Evolutionary conservation across 1,140 invertebrate species (phyloP).

Genomic region (Sogatella furcifera): DNA sequence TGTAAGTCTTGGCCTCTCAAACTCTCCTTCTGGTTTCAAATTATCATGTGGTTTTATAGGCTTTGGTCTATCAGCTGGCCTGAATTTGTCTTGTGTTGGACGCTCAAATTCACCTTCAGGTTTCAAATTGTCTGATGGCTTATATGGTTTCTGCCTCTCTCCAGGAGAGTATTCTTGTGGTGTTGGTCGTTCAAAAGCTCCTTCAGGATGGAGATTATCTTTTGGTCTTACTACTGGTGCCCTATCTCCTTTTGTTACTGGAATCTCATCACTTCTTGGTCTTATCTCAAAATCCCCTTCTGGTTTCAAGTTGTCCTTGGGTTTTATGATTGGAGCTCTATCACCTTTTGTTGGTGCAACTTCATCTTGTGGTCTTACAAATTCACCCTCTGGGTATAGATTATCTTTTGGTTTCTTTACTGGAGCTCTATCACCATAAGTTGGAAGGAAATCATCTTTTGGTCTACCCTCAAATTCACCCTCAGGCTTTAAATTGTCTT

Average conservation of each 20-base stretch:
- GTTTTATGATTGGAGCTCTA: constrained; percentile 32
- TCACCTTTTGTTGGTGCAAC: constrained; percentile 29
- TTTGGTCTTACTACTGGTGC: constrained; percentile 27
- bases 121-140: constrained; percentile 31
- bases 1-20: constrained; percentile 33
- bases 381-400: constrained; percentile 45
- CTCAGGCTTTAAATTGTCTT: constrained; percentile 34
- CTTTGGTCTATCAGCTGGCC: constrained; percentile 41
- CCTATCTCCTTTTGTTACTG: constrained; percentile 35
- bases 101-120: constrained; percentile 43
- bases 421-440: constrained; percentile 21
- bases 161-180: constrained; percentile 28
- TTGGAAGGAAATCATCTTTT: constrained; percentile 39
- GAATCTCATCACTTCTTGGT: constrained; percentile 35
- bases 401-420: constrained; percentile 34
- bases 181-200: constrained; percentile 32
- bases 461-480: constrained; percentile 36
- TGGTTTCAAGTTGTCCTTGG: constrained; percentile 37
- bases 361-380: constrained; percentile 25
- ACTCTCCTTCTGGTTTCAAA: constrained; percentile 48
- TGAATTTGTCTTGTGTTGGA: constrained; percentile 26
- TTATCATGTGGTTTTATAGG: constrained; percentile 50
- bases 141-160: constrained; percentile 26
- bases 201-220: constrained; percentile 50
- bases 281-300: constrained; percentile 48